These are phyloP conservation scores for Chrysocyon brachyurus DNA, from an alignment of 2,797 vertebrate species.

Conservation along the genomic window DNA sequence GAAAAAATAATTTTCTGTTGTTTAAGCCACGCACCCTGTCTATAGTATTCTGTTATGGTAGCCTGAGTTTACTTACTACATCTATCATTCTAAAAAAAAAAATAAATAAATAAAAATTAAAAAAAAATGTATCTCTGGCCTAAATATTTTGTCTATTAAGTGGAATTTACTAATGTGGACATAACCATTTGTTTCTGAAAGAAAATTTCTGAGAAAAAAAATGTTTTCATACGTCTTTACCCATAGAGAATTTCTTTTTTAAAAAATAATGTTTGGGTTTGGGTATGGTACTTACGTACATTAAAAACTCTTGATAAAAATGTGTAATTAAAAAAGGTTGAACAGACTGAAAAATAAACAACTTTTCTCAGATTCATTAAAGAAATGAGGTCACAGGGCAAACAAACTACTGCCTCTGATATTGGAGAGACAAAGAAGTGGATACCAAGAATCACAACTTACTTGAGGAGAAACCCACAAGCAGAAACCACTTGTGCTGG, in stretches of 20 bases:
- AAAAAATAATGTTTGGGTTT: not conserved
- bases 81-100: not conserved
- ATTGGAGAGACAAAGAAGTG: not conserved
- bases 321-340: not conserved
- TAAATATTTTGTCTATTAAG: not conserved
- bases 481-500: not conserved
- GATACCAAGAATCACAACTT: not conserved
- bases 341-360: constrained; percentile 3
- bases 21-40: not conserved
- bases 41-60: not conserved
- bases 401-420: not conserved
- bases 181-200: not conserved
- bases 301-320: constrained; percentile 23
- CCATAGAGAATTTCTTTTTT: not conserved
- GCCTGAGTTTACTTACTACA: not conserved
- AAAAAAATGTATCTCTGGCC: not conserved
- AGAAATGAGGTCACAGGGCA: not conserved
- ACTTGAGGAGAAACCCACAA: not conserved
- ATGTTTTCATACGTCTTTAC: not conserved
- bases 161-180: not conserved
- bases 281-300: not conserved
- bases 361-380: not conserved
- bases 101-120: no score
- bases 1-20: not conserved
- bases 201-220: not conserved